Evolutionary conservation across 2,113 vertebrate genomes (phyloP).

Genomic region (Nipponia nippon): DNA sequence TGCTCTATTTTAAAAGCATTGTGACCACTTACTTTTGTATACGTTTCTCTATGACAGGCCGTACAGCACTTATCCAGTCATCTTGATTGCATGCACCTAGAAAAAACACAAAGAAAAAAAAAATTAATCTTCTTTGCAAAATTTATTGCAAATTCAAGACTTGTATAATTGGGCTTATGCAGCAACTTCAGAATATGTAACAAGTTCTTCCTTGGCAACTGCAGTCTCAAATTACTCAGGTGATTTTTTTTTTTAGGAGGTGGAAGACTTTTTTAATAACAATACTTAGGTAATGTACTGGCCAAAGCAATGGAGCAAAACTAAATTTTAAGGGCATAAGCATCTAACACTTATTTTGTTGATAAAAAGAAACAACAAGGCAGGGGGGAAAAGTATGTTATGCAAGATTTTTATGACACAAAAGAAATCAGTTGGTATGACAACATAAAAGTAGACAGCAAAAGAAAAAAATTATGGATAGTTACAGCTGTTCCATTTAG

Average conservation of each 20-base stretch:
- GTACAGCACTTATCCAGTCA: constrained; percentile 94
- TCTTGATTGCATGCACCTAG: constrained; percentile 91
- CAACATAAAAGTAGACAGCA: not conserved
- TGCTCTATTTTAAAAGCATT: not conserved
- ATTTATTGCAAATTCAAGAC: not conserved
- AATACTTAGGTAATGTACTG: not conserved
- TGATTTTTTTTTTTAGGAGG: not conserved
- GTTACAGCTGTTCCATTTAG: not conserved
- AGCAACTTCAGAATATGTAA: not conserved
- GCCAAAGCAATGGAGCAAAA: not conserved
- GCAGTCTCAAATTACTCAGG: not conserved
- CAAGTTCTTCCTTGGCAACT: not conserved
- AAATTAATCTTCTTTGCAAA: not conserved
- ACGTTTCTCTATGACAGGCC: constrained; percentile 96
- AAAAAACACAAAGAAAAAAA: not conserved
- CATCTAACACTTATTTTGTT: not conserved
- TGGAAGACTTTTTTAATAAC: not conserved
- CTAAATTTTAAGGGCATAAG: not conserved
- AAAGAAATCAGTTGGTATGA: not conserved
- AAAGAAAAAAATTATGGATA: not conserved
- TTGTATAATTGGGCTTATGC: not conserved
- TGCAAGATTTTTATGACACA: not conserved
- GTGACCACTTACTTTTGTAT: constrained; percentile 91
- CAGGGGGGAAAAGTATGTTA: fast-evolving
- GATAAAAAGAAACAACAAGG: not conserved